Evolutionary conservation across 1,140 invertebrate genomes (phyloP).

Genomic region (Onthophagus taurus): DNA sequence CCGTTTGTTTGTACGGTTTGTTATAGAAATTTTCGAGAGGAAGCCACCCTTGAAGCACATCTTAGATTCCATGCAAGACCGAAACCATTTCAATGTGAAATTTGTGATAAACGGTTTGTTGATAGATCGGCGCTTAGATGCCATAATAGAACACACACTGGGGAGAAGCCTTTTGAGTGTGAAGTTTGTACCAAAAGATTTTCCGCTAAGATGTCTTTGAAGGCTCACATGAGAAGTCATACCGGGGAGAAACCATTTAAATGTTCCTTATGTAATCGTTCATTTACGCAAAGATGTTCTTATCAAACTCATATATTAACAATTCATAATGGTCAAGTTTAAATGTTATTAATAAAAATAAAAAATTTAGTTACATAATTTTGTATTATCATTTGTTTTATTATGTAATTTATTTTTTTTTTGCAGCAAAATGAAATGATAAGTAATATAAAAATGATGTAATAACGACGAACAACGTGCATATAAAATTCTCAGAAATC

Average conservation of each 20-base stretch:
- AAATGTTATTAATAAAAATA: no score
- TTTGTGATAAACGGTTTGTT: conserved; percentile 47
- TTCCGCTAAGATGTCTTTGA: conserved; percentile 26
- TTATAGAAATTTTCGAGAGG: conserved; percentile 23
- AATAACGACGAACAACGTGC: no score
- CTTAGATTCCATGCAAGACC: conserved; percentile 27
- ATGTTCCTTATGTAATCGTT: conserved; percentile 57
- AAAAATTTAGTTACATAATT: no score
- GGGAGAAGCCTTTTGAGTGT: conserved; percentile 27
- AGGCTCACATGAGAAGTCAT: conserved; percentile 28
- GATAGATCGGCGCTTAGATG: conserved; percentile 39
- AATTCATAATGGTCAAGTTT: no score
- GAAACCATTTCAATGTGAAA: conserved; percentile 45
- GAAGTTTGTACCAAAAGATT: conserved; percentile 21
- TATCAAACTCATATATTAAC: no score
- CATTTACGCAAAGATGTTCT: no score
- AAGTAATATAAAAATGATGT: no score
- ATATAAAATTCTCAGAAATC: no score
- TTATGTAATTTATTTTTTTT: no score
- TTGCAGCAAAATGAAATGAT: no score
- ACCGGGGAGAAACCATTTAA: conserved; percentile 58
- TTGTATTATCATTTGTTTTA: no score
- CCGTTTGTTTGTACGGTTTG: conserved; percentile 27
- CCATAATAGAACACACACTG: conserved; percentile 32
- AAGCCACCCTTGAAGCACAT: conserved; percentile 49